Evolutionary conservation across 2,888 invertebrate genomes (phyloP).

Genomic region (Rotaria sp.): DNA sequence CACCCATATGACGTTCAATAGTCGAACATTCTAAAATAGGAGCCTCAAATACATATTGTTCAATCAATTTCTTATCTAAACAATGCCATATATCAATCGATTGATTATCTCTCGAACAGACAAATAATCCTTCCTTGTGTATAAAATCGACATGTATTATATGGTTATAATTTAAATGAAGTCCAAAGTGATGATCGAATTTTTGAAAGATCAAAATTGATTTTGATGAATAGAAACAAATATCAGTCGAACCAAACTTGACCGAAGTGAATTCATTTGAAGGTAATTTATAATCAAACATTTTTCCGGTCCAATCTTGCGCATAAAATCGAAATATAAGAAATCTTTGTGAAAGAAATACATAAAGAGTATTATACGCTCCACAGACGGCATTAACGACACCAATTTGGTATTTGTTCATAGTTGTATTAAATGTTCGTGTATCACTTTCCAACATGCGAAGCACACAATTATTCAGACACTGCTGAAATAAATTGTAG

Average conservation of each 20-base stretch:
- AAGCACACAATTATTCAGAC: not conserved
- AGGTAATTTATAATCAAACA: not conserved
- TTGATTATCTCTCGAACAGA: not conserved
- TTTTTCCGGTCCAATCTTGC: not conserved
- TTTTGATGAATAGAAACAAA: too few species aligned
- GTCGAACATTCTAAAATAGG: not conserved
- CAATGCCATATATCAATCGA: not conserved
- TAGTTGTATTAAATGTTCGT: not conserved
- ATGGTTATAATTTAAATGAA: not conserved
- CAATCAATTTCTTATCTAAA: not conserved
- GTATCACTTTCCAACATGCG: not conserved
- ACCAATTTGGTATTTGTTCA: not conserved
- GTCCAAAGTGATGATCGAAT: too few species aligned
- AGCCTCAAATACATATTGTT: not conserved
- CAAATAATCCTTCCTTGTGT: not conserved
- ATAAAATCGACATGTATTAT: not conserved
- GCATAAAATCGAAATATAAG: not conserved
- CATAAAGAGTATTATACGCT: not conserved
- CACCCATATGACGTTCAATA: accelerated
- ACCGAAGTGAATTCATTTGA: not conserved
- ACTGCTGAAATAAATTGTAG: not conserved
- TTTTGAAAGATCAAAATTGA: not conserved
- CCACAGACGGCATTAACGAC: not conserved
- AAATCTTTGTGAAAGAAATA: not conserved
- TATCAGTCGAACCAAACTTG: not conserved